Base-by-base conservation (phyloP, 2,113 vertebrate species). In the Silurus asotus region DNA sequence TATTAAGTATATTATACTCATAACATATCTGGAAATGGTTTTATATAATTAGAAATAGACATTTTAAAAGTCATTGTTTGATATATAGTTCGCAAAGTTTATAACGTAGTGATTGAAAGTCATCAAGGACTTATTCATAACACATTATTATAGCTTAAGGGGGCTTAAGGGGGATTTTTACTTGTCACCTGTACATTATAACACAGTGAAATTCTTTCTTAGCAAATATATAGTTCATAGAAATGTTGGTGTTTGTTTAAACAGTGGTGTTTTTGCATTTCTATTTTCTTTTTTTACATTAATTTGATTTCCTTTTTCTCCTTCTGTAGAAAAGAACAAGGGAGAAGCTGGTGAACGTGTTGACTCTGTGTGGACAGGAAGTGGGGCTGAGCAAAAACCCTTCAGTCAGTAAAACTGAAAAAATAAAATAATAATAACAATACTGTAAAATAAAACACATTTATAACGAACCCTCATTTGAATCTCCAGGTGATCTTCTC, bases 371-470 rank as follows among this genome's bases (percentile, higher is more conserved):
- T 89, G 98, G 98, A 90, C 98, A 99, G 94, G 97, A 99, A 94
- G 97, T 99, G 65, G 98, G 98, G 86, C 94, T 99, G 87, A 98
- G 97, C 87, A 99, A 99, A 95, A 99, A 99, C 84, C 98, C 98
- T 81, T 99, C 98, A 23, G 98, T 99, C 94, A 96, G 97, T 93
- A 20, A 84, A 62, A 17, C 9, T 9, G 4, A 2, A 5, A 37
- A 37, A 37, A 37, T 0, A 37, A 62, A n/a, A 49, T 14, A 14
- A 59, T 58, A 1, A 59, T n/a, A 7, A 53, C 8, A 45, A 67
- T 28, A 19, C 13, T 15, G 0, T 56, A 6, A 19, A 58, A 59
- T 59, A 58, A 17, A 3, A 51, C 5, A 10, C 13, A 13, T 1
- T 81, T 76, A 74, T n/a, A 81, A 7, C 62, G 10, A 55, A 53